A percentile compares a stretch with the other conserved stretches of the same genome.
These are phyloP conservation scores for Venustoraphidia nigricollis DNA, from an alignment of 2,888 invertebrate genomes.

Conservation along the genomic window DNA sequence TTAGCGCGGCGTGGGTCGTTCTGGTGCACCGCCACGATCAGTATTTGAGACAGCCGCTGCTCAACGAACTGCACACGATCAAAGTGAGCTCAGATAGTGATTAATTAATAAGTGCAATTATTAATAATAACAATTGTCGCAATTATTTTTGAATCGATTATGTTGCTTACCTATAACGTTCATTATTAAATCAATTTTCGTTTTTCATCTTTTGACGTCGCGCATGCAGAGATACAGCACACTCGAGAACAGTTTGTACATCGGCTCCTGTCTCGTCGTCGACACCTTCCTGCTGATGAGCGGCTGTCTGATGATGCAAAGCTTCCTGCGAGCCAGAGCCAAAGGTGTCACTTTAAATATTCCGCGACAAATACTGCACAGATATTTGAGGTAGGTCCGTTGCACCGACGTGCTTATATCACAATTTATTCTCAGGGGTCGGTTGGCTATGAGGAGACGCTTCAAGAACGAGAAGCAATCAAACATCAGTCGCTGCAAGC, in stretches of 20 bases:
- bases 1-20: constrained; percentile 29
- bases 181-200: too few relatives aligned
- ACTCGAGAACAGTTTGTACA: constrained; percentile 17
- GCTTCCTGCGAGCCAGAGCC: neutral
- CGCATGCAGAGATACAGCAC: too few relatives aligned
- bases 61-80: neutral
- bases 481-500: too few relatives aligned
- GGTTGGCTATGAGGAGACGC: too few relatives aligned
- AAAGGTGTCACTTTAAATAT: neutral
- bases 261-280: constrained; percentile 31
- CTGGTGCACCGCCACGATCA: constrained; percentile 21
- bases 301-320: constrained; percentile 32
- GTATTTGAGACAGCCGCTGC: neutral
- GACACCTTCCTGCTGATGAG: constrained; percentile 43
- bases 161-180: too few relatives aligned
- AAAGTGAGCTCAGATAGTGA: neutral
- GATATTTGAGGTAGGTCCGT: neutral
- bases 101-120: too few relatives aligned
- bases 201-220: too few relatives aligned
- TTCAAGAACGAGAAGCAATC: too few relatives aligned
- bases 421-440: too few relatives aligned
- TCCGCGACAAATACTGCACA: neutral
- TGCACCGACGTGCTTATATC: too few relatives aligned
- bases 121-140: too few relatives aligned
- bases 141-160: too few relatives aligned